Evolutionary conservation across 64 coral and sea anemone species (phyloP).

Genomic region (Pocillopora verrucosa): DNA sequence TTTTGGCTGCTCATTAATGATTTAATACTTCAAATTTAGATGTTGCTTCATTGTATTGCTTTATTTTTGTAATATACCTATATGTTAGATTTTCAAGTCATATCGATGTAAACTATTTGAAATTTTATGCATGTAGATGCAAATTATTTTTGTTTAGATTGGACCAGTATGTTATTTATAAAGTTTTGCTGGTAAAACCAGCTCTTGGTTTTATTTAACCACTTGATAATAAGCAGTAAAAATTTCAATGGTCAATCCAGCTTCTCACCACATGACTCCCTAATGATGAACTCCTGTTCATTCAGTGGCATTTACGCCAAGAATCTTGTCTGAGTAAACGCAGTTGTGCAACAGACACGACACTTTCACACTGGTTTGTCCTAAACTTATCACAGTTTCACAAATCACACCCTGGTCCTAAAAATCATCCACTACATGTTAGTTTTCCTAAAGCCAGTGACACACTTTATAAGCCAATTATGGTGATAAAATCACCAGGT

Average conservation of each 20-base stretch:
- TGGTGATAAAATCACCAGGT: no score
- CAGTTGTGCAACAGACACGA: no score
- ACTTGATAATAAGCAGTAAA: background rate
- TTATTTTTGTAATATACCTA: background rate
- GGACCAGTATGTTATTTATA: constrained; percentile 22
- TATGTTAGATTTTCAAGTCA: background rate
- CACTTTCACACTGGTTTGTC: no score
- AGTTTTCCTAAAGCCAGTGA: no score
- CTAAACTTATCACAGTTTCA: no score
- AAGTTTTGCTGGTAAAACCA: constrained; percentile 40
- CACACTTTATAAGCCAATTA: no score
- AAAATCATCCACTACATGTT: no score
- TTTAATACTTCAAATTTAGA: background rate
- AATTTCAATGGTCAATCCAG: background rate
- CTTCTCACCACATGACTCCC: background rate
- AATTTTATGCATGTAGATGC: background rate
- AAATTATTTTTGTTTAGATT: background rate
- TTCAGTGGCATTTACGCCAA: background rate
- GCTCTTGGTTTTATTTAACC: constrained; percentile 14
- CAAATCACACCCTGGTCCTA: no score
- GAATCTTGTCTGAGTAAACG: no score
- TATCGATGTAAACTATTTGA: background rate
- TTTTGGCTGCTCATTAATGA: background rate
- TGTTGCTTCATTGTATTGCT: background rate
- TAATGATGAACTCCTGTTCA: background rate